Evolutionary conservation across 1,140 invertebrate genomes (phyloP).

Genomic region (Thaumatotibia leucotreta): DNA sequence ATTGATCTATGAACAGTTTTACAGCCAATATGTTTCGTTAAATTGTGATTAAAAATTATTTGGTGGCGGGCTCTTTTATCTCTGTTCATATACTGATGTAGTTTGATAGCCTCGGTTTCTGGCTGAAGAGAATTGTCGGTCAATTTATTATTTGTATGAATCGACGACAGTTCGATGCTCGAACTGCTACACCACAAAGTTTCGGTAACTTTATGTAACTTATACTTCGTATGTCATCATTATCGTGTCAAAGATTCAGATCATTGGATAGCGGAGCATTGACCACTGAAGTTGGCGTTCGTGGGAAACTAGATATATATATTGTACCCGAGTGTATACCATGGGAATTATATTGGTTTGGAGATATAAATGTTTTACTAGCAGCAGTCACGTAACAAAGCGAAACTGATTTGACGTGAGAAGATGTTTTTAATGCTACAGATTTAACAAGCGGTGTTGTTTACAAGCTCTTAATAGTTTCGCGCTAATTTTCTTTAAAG

Average conservation of each 20-base stretch:
- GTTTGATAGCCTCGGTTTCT: constrained; percentile 39
- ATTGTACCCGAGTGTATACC: constrained; percentile 48
- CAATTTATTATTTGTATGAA: constrained; percentile 35
- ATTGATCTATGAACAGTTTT: background rate
- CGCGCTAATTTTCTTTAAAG: background rate
- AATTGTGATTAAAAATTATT: constrained; percentile 2
- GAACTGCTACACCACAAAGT: constrained; percentile 35
- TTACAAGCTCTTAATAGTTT: background rate
- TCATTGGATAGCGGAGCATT: constrained; percentile 47
- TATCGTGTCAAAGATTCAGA: constrained; percentile 22
- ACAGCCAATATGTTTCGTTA: background rate
- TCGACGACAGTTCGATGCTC: constrained; percentile 31
- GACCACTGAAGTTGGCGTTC: constrained; percentile 59
- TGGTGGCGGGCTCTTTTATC: constrained; percentile 1
- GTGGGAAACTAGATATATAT: constrained; percentile 48
- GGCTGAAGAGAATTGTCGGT: constrained; percentile 36
- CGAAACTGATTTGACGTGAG: constrained; percentile 11
- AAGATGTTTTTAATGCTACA: constrained; percentile 4
- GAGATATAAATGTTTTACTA: constrained; percentile 27
- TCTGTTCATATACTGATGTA: background rate
- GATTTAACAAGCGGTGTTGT: background rate
- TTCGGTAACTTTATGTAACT: constrained; percentile 26
- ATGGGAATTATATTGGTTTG: constrained; percentile 25
- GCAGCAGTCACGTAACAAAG: constrained; percentile 29
- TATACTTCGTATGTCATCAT: constrained; percentile 29